Conservation (phyloP, 2,888 invertebrate genomes). For the Eristalinus aeneus region DNA sequence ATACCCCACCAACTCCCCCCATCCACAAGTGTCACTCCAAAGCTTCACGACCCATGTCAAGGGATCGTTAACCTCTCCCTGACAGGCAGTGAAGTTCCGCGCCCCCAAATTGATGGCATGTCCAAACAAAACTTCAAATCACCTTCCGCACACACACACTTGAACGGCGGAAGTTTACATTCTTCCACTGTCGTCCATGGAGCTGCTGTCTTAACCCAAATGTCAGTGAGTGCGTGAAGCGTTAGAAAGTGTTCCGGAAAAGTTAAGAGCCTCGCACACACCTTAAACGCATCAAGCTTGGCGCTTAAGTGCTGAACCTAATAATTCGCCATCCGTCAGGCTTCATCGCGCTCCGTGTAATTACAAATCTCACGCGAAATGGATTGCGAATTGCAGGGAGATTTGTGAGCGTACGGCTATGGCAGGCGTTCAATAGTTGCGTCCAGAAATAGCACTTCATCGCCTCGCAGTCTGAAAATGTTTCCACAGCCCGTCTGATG, state of each 20-base stretch:
- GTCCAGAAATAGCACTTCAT: conserved; percentile 34
- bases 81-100: neutral
- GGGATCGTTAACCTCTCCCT: neutral
- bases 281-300: neutral
- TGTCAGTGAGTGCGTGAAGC: conserved; percentile 4
- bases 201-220: conserved; percentile 14
- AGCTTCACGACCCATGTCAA: neutral
- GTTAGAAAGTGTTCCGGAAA: neutral
- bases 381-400: neutral
- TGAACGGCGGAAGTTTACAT: neutral
- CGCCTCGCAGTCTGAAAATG: conserved; percentile 29
- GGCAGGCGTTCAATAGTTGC: neutral
- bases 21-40: too few species aligned
- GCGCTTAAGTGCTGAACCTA: neutral
- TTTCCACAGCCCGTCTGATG: conserved; percentile 54
- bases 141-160: neutral
- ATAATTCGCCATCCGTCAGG: neutral
- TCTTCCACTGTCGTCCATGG: neutral
- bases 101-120: neutral
- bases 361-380: neutral
- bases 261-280: neutral
- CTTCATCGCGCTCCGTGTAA: neutral
- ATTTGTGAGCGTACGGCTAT: neutral
- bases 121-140: neutral
- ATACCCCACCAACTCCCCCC: neutral